Conservation (phyloP, 2,888 invertebrate species). For the Malthinus flaveolus region DNA sequence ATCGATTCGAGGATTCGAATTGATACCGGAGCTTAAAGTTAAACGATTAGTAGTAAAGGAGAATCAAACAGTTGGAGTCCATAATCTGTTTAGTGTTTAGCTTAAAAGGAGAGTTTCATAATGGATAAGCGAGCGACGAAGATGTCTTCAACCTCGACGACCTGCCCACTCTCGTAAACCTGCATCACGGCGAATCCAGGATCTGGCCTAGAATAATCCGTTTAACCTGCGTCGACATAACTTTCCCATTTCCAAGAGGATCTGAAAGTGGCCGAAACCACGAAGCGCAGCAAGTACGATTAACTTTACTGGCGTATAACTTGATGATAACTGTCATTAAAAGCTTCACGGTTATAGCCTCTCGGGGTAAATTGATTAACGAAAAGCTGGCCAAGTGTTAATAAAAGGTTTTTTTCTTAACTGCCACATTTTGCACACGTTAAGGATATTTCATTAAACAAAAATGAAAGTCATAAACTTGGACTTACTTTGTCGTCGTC, state of each 20-base stretch:
- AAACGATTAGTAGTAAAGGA: conserved; percentile 21
- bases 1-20: conserved; percentile 12
- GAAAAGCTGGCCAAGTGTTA: conserved; percentile 44
- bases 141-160: conserved; percentile 31
- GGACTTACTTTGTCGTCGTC: background rate
- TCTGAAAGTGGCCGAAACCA: conserved; percentile 33
- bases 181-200: conserved; percentile 33
- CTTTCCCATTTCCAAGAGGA: conserved; percentile 52
- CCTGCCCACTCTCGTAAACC: conserved; percentile 31
- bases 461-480: background rate
- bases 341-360: conserved; percentile 44
- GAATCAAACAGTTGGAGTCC: conserved; percentile 36
- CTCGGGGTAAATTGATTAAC: conserved; percentile 48
- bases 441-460: conserved; percentile 1
- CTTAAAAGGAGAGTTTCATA: conserved; percentile 26
- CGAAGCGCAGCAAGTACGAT: conserved; percentile 38
- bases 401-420: conserved; percentile 40
- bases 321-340: conserved; percentile 51
- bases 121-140: conserved; percentile 22
- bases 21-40: conserved; percentile 23
- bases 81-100: conserved; percentile 39
- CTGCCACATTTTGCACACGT: conserved; percentile 14
- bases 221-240: conserved; percentile 54
- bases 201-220: conserved; percentile 48
- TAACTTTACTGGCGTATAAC: conserved; percentile 48